These are phyloP conservation scores for Paradisaea rubra DNA, from an alignment of 2,113 vertebrate species.

Conservation along the genomic window DNA sequence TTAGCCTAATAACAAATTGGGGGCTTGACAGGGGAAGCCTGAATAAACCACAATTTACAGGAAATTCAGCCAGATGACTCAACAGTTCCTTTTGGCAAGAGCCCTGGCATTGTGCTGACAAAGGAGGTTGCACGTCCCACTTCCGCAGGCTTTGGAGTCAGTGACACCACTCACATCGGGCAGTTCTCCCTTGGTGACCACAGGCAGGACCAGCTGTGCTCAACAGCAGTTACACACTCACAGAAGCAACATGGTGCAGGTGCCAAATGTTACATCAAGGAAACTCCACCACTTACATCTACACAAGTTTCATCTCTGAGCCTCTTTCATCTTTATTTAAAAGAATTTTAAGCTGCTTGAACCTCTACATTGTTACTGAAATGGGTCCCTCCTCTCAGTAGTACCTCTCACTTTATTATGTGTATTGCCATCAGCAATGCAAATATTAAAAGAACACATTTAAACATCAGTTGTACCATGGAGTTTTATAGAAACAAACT, in stretches of 20 bases:
- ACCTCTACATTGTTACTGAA: background rate
- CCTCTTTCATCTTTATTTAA: background rate
- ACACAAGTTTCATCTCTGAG: background rate
- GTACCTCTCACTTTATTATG: background rate
- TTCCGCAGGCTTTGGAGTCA: background rate
- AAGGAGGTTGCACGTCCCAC: background rate
- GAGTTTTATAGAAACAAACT: background rate
- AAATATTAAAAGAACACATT: background rate
- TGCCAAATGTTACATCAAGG: background rate
- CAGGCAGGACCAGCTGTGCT: background rate
- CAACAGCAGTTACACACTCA: background rate
- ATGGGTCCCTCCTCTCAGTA: background rate
- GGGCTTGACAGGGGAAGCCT: background rate
- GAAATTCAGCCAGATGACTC: background rate
- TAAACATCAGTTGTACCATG: background rate
- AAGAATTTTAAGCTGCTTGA: background rate
- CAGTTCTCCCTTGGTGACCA: background rate
- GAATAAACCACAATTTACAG: background rate
- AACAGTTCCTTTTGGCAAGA: background rate
- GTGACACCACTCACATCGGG: fast-evolving
- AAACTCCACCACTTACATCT: background rate
- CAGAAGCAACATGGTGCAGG: background rate
- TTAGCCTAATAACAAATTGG: background rate
- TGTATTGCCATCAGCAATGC: background rate
- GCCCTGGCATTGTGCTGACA: background rate